These are phyloP conservation scores for Strix aluco DNA, from an alignment of 2,113 vertebrate genomes.

Conservation along the genomic window DNA sequence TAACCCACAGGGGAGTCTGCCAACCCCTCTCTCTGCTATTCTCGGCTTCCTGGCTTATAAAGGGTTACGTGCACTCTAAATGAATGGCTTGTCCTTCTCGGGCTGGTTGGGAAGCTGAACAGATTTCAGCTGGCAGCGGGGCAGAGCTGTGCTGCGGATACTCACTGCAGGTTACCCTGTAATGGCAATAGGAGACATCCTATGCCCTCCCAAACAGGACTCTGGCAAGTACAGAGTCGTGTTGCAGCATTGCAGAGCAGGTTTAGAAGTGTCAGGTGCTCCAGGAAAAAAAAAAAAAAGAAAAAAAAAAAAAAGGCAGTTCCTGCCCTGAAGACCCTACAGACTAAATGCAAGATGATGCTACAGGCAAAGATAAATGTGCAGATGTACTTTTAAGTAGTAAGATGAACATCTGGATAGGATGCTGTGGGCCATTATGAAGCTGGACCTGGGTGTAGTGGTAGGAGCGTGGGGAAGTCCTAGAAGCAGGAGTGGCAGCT, in stretches of 20 bases:
- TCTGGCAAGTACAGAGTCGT: not conserved
- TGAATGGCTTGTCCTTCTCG: constrained; percentile 14
- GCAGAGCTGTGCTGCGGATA: not conserved
- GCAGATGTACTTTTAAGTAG: not conserved
- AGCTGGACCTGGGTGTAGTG: not conserved
- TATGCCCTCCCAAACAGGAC: not conserved
- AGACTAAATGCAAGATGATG: not conserved
- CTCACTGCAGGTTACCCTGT: not conserved
- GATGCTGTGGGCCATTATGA: rapidly evolving
- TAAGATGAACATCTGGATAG: not conserved
- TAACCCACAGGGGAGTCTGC: constrained; percentile 34
- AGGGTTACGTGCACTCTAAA: constrained; percentile 47
- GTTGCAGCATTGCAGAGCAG: not conserved
- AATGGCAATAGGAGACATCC: not conserved
- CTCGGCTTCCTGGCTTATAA: constrained; percentile 24
- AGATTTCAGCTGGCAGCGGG: not conserved
- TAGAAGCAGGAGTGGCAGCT: not conserved
- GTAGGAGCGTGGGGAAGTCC: rapidly evolving
- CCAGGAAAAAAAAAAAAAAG: not conserved
- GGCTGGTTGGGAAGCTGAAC: not conserved
- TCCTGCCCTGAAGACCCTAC: not conserved
- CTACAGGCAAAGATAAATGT: not conserved
- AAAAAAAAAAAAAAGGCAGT: not conserved
- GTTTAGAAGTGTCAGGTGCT: not conserved
- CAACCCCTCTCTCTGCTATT: constrained; percentile 36